phyloP scores from a whole-genome alignment of 2,113 vertebrate species.

The Zosterops borbonicus region DNA sequence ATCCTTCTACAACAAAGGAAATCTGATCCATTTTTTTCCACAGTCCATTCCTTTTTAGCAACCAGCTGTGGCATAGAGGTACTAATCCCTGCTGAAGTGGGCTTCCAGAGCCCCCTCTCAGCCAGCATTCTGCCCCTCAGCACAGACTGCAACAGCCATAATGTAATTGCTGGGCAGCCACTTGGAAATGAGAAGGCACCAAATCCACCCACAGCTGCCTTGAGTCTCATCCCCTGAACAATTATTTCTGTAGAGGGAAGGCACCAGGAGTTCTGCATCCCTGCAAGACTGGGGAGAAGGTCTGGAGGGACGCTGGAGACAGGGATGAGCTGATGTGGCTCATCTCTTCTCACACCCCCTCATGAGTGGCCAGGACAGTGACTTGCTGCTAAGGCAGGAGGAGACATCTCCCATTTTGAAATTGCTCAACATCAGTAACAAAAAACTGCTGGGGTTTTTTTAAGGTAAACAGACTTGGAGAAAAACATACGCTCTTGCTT shows the following conservation, averaged over 20 bases:
- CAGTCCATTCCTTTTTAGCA: neutral
- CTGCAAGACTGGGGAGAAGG: neutral
- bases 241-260: slow-evolving; percentile 9
- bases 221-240: neutral
- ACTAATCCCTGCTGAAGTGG: slow-evolving; percentile 38
- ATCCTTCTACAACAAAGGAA: neutral
- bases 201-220: neutral
- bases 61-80: neutral
- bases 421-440: neutral
- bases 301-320: neutral
- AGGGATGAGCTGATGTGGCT: neutral
- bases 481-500: neutral
- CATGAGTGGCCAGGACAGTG: rapidly evolving
- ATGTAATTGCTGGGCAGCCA: neutral
- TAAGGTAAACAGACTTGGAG: neutral
- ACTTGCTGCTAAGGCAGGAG: neutral
- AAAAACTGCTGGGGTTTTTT: neutral
- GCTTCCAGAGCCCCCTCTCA: neutral
- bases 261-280: neutral
- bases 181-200: neutral
- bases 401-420: neutral
- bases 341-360: neutral
- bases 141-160: neutral
- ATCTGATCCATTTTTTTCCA: neutral
- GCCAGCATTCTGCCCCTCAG: neutral